Evolutionary conservation across 2,113 vertebrate species (phyloP).

Genomic region (Heptranchias perlo): DNA sequence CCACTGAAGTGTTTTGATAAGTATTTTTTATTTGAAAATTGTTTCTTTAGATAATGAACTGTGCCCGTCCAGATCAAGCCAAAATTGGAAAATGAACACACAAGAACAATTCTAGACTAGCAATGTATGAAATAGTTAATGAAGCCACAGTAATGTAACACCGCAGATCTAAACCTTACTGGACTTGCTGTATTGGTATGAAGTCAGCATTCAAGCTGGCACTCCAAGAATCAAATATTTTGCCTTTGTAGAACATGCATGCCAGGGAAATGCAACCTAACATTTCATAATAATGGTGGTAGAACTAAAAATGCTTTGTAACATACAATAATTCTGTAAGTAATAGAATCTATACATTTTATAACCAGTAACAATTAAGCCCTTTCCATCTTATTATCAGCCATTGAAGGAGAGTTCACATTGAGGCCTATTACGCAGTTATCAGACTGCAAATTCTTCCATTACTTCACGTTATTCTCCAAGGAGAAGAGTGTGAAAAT

Average conservation of each 20-base stretch:
- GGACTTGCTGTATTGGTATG: background rate
- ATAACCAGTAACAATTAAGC: background rate
- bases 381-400: background rate
- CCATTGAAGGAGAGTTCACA: background rate
- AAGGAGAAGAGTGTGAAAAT: background rate
- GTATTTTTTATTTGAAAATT: background rate
- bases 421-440: background rate
- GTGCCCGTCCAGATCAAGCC: background rate
- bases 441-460: background rate
- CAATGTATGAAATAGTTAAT: background rate
- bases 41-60: background rate
- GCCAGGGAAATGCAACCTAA: background rate
- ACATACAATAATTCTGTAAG: background rate
- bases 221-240: background rate
- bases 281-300: background rate
- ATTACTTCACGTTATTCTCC: background rate
- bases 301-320: background rate
- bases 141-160: background rate
- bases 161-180: background rate
- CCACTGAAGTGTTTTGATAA: background rate
- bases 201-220: background rate
- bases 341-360: background rate
- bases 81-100: background rate
- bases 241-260: background rate
- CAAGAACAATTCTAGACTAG: background rate